Evolutionary conservation across 2,113 vertebrate species (phyloP).

Genomic region (Pangasianodon gigas): DNA sequence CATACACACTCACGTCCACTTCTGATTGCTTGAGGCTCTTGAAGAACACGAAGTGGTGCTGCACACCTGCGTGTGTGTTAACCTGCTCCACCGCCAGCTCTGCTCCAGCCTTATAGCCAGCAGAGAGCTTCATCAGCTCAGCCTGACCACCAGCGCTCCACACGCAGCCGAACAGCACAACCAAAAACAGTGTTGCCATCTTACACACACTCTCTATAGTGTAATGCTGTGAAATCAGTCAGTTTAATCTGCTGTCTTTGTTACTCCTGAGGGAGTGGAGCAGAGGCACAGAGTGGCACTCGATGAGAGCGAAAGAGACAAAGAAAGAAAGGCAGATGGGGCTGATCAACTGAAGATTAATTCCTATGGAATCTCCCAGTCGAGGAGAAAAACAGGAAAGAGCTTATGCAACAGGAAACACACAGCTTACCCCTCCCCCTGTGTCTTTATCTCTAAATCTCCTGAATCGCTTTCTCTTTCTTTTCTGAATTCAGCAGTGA

Average conservation of each 20-base stretch:
- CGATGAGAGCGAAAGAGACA: background rate
- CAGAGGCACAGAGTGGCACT: background rate
- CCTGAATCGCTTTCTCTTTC: background rate
- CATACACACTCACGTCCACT: slow-evolving; percentile 61
- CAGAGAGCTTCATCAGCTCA: slow-evolving; percentile 54
- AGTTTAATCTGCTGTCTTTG: background rate
- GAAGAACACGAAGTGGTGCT: slow-evolving; percentile 68
- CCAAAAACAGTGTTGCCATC: slow-evolving; percentile 27
- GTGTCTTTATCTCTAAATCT: background rate
- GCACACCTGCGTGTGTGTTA: slow-evolving; percentile 52
- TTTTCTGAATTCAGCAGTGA: background rate
- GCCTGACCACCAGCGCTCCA: slow-evolving; percentile 56
- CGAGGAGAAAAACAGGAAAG: slow-evolving; percentile 19
- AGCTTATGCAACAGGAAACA: slow-evolving; percentile 29
- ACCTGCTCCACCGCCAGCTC: slow-evolving; percentile 67
- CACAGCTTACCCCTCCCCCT: background rate
- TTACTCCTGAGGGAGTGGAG: background rate
- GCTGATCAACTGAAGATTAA: slow-evolving; percentile 1
- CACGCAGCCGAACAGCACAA: slow-evolving; percentile 43
- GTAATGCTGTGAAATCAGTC: background rate
- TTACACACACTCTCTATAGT: slow-evolving; percentile 45
- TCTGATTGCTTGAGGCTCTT: slow-evolving; percentile 58
- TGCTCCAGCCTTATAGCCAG: slow-evolving; percentile 65
- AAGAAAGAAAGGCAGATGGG: background rate
- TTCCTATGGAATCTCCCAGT: slow-evolving; percentile 36